Base-by-base conservation (phyloP, 2,888 invertebrate genomes). In the Tigriopus californicus region DNA sequence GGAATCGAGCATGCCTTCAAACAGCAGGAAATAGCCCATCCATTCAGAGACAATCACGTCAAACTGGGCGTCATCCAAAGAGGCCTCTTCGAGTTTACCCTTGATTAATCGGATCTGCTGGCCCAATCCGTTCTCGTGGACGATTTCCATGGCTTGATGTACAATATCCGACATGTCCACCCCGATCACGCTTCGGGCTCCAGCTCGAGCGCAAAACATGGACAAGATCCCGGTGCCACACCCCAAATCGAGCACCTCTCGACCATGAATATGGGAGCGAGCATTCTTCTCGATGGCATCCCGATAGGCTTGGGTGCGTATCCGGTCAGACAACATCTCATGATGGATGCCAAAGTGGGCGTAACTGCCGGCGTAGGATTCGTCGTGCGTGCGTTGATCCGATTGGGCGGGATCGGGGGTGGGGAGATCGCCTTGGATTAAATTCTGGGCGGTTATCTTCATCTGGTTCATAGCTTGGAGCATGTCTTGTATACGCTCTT, bases 181-280 rank as follows among this genome's bases (percentile, higher is more conserved):
- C 57, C 95, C 98, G 67, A 92, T 85, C 1, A 98, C 98, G 72
- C 81, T 81, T 4, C 85, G 79, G 0, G 98, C 98, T 11, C 98
- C 98, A 3, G 98, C 94, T 73, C 92, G 95, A 0, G 98, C 98
- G 33, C 97, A 97, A 75, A 99, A 99, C 97, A 99, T 98, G 41
- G 94, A 94, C 56, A 99, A 76, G 68, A 99, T 99, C 47, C 97
- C 98, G 0, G 98, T 98, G 11, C 98, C 98, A 70, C 97, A 97
- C 11, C 98, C 98, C 65, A 99, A 91, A 72, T 99, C 98, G 65
- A 99, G 76, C 12, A 99, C 98, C 22, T 81, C 78, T 72, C 90
- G 90, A 46, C 79, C 81, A 76, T 78, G 70, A 47, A 70, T 51
- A 6, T 61, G 22, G 2, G 56, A 18, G 15, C 15, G 10, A 11